phyloP scores from a whole-genome alignment of 2,797 vertebrate genomes.

The Sebastes itinus region DNA sequence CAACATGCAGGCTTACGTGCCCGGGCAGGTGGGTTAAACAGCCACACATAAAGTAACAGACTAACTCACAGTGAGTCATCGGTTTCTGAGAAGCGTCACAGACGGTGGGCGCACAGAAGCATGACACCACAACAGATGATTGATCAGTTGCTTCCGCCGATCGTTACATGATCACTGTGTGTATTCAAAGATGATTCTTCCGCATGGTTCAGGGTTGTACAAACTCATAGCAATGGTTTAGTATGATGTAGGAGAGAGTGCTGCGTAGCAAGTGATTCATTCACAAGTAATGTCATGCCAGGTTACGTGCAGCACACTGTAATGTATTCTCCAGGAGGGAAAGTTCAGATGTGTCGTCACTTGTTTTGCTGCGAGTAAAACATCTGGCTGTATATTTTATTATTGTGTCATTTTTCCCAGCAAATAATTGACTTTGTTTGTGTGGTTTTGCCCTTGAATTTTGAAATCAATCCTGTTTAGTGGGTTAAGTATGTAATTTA shows the following conservation, averaged over 20 bases:
- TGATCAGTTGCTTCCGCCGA: background rate
- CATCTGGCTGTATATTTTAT: background rate
- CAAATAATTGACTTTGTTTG: slow-evolving; percentile 12
- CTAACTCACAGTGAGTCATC: slow-evolving; percentile 31
- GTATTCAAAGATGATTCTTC: slow-evolving; percentile 3
- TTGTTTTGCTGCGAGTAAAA: slow-evolving; percentile 23
- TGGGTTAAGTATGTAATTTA: background rate
- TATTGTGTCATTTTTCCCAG: slow-evolving; percentile 23
- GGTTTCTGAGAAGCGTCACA: slow-evolving; percentile 18
- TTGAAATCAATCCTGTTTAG: slow-evolving; percentile 26
- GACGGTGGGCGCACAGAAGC: background rate
- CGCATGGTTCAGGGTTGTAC: background rate
- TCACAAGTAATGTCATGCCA: background rate
- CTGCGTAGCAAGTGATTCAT: background rate
- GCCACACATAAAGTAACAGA: background rate
- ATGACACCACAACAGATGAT: background rate
- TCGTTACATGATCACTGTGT: background rate
- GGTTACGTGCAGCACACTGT: background rate
- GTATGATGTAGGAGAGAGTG: background rate
- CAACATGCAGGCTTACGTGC: slow-evolving; percentile 21
- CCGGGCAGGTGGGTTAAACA: slow-evolving; percentile 24
- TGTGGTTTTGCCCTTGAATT: slow-evolving; percentile 9
- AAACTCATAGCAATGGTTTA: background rate
- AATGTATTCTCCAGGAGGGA: background rate
- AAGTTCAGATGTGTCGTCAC: slow-evolving; percentile 42